A percentile compares a stretch with the other conserved stretches of the same genome.
Evolutionary conservation across 2,888 invertebrate genomes (phyloP).

Genomic region (Clostera curtula): DNA sequence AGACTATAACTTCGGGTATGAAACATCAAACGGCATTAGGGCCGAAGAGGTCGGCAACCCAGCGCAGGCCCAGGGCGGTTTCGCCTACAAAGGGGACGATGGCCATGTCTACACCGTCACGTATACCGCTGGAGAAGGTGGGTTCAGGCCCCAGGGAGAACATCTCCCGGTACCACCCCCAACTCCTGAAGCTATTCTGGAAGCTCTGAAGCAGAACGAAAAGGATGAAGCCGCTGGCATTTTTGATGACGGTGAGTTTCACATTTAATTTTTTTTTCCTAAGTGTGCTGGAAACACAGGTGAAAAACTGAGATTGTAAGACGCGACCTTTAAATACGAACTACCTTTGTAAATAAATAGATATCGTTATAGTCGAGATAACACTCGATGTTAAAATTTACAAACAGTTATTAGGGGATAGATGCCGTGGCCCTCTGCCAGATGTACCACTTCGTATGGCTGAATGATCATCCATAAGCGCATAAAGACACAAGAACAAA

Average conservation of each 20-base stretch:
- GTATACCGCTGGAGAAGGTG: conserved; percentile 73
- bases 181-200: conserved; percentile 70
- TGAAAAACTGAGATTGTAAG: no score
- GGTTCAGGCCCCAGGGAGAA: conserved; percentile 70
- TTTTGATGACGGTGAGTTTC: conserved; percentile 61
- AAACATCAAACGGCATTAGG: conserved; percentile 58
- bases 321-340: no score
- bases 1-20: conserved; percentile 56
- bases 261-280: background rate
- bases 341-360: no score
- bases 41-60: conserved; percentile 50
- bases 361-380: no score
- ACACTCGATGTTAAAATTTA: no score
- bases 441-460: no score
- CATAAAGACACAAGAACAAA: no score
- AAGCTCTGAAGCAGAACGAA: conserved; percentile 64
- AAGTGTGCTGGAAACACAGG: no score
- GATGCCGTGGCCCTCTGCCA: no score
- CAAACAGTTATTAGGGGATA: no score
- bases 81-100: conserved; percentile 75
- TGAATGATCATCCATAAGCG: no score
- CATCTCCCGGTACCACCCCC: conserved; percentile 75
- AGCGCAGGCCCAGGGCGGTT: conserved; percentile 59
- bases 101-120: conserved; percentile 68
- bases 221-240: conserved; percentile 71